Conservation (phyloP, 2,797 vertebrate genomes). For the Adrianichthys oophorus region DNA sequence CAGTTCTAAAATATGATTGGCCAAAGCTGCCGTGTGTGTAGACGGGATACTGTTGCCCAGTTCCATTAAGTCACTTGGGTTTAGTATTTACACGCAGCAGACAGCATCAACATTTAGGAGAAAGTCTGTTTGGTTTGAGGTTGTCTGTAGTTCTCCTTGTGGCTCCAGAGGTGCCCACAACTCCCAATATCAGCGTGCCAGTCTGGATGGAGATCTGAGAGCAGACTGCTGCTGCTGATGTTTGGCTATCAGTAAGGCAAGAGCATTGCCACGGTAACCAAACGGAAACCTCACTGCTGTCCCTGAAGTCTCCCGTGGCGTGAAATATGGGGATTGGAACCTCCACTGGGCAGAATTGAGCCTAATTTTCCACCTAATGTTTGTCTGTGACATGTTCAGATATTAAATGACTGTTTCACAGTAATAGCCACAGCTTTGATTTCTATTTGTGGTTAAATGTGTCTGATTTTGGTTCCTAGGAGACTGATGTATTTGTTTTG, state of each 20-base stretch:
- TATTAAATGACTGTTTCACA: slow-evolving; percentile 68
- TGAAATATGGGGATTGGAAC: slow-evolving; percentile 60
- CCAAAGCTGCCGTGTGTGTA: slow-evolving; percentile 40
- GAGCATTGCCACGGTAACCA: slow-evolving; percentile 61
- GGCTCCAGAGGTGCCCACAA: slow-evolving; percentile 70
- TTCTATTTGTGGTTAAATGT: slow-evolving; percentile 71
- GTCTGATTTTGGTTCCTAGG: slow-evolving; percentile 67
- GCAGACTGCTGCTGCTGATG: slow-evolving; percentile 54
- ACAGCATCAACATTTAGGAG: slow-evolving; percentile 70
- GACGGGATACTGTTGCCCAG: slow-evolving; percentile 50
- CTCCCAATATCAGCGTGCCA: slow-evolving; percentile 72
- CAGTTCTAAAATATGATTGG: slow-evolving; percentile 50
- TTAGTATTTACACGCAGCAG: slow-evolving; percentile 68
- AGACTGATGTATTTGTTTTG: slow-evolving; percentile 70
- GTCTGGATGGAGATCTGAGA: slow-evolving; percentile 71
- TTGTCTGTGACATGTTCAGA: slow-evolving; percentile 69
- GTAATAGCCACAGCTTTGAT: slow-evolving; percentile 68
- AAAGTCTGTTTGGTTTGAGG: slow-evolving; percentile 75
- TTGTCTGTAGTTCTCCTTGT: slow-evolving; percentile 77
- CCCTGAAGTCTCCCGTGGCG: slow-evolving; percentile 46
- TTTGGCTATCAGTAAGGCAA: slow-evolving; percentile 64
- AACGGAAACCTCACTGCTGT: slow-evolving; percentile 56
- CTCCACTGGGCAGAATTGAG: slow-evolving; percentile 30
- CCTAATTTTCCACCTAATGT: slow-evolving; percentile 75
- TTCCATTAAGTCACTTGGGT: slow-evolving; percentile 76